phyloP scores from a whole-genome alignment of 2,888 invertebrate genomes.

The Seira ritae region DNA sequence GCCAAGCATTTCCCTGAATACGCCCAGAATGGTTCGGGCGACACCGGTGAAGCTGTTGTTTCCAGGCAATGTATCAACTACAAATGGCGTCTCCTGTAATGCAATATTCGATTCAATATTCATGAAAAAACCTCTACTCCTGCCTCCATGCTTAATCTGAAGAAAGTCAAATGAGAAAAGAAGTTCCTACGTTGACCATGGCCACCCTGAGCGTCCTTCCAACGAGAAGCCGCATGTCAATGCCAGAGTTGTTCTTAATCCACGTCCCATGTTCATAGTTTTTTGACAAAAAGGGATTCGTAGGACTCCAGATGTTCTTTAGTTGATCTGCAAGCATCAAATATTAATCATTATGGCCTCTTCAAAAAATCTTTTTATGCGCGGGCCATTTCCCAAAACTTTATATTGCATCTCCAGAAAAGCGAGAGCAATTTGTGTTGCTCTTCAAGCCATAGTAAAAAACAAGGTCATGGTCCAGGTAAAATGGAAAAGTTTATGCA shows the following conservation, averaged over 20 bases:
- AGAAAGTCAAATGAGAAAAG: conserved; percentile 2
- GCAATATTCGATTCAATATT: no score
- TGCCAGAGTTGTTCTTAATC: conserved; percentile 52
- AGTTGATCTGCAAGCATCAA: conserved; percentile 66
- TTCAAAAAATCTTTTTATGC: background rate
- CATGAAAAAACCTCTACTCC: no score
- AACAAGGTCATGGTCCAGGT: background rate
- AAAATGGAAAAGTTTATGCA: no score
- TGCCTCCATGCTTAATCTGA: no score
- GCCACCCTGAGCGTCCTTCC: conserved; percentile 67
- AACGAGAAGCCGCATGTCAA: conserved; percentile 59
- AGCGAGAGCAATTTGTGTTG: no score
- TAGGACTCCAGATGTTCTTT: conserved; percentile 73
- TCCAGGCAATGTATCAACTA: conserved; percentile 30
- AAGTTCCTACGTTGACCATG: conserved; percentile 63
- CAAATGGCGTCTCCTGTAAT: conserved; percentile 71
- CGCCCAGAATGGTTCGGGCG: conserved; percentile 83
- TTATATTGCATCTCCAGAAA: no score
- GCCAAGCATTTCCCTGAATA: conserved; percentile 83
- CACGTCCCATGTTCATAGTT: conserved; percentile 69
- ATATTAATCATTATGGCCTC: background rate
- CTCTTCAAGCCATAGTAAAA: no score
- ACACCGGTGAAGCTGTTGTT: conserved; percentile 78
- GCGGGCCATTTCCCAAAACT: no score
- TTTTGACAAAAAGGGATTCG: conserved; percentile 69